Percentiles rank a stretch among this genome's conserved stretches.
Conservation (phyloP, 2,113 vertebrate genomes). For the Columba livia region DNA sequence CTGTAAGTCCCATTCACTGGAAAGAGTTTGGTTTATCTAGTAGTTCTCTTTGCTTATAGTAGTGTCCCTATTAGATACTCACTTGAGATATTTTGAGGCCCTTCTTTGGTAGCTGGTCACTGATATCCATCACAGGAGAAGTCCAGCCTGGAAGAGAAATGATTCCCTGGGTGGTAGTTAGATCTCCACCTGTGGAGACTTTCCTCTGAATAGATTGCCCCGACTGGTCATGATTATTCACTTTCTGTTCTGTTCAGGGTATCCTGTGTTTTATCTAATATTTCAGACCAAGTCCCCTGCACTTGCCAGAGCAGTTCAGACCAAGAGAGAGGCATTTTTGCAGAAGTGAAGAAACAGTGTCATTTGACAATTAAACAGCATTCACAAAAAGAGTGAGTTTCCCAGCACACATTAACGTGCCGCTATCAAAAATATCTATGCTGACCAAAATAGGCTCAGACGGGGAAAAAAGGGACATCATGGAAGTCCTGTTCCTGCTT, state of each 20-base stretch:
- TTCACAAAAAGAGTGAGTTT: not conserved
- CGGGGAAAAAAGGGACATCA: not conserved
- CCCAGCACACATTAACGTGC: not conserved
- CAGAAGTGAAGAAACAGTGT: not conserved
- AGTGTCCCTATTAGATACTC: not conserved
- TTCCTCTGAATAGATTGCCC: not conserved
- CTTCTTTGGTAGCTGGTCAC: not conserved
- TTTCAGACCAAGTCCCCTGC: not conserved
- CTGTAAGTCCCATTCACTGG: not conserved
- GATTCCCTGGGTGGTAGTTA: not conserved
- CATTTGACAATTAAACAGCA: not conserved
- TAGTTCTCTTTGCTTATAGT: not conserved
- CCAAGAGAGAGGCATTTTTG: not conserved
- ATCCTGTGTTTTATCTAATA: not conserved
- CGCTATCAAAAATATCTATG: not conserved
- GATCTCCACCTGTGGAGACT: not conserved
- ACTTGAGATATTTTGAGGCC: rapidly evolving
- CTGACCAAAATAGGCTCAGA: not conserved
- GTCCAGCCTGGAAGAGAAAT: not conserved
- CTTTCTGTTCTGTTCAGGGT: not conserved
- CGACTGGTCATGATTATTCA: not conserved
- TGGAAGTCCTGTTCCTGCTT: not conserved
- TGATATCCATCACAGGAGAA: not conserved
- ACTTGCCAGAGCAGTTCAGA: not conserved
- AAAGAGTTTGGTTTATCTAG: not conserved